phyloP scores from a whole-genome alignment of 2,797 vertebrate genomes.

The Poeciliopsis turneri region DNA sequence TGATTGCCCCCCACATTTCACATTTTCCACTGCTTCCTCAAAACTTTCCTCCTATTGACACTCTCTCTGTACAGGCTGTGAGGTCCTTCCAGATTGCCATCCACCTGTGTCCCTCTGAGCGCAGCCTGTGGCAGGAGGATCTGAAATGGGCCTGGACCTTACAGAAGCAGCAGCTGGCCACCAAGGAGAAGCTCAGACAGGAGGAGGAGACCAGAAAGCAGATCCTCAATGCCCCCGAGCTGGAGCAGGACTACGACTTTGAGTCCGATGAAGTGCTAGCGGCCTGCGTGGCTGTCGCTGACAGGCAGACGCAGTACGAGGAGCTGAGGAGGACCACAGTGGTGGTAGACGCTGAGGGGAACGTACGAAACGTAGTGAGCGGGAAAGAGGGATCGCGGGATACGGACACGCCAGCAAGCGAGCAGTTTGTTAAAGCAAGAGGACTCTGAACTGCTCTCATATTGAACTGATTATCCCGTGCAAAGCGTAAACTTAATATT shows the following conservation, averaged over 20 bases:
- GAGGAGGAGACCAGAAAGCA: slow-evolving; percentile 69
- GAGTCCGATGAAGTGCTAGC: slow-evolving; percentile 95
- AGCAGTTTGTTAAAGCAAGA: slow-evolving; percentile 88
- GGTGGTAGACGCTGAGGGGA: slow-evolving; percentile 80
- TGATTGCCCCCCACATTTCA: not conserved
- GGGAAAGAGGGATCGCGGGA: slow-evolving; percentile 51
- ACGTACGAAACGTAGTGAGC: slow-evolving; percentile 42
- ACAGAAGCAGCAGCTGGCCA: slow-evolving; percentile 80
- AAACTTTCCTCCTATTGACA: not conserved
- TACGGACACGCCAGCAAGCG: slow-evolving; percentile 65
- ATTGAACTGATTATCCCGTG: not conserved
- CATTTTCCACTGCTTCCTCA: not conserved
- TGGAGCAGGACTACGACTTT: slow-evolving; percentile 93
- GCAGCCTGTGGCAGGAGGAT: slow-evolving; percentile 91
- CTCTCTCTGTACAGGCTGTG: slow-evolving; percentile 74
- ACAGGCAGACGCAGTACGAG: slow-evolving; percentile 83
- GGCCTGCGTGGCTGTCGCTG: slow-evolving; percentile 91
- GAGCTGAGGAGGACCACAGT: slow-evolving; percentile 80
- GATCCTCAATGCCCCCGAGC: slow-evolving; percentile 78
- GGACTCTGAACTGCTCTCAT: slow-evolving; percentile 54
- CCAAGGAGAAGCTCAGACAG: slow-evolving; percentile 66
- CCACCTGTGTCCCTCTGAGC: slow-evolving; percentile 89
- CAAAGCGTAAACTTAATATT: not conserved
- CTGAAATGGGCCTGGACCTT: slow-evolving; percentile 89
- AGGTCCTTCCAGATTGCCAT: slow-evolving; percentile 88